These are phyloP conservation scores for Tipula vernalis DNA, from an alignment of 2,888 invertebrate genomes.

Conservation along the genomic window DNA sequence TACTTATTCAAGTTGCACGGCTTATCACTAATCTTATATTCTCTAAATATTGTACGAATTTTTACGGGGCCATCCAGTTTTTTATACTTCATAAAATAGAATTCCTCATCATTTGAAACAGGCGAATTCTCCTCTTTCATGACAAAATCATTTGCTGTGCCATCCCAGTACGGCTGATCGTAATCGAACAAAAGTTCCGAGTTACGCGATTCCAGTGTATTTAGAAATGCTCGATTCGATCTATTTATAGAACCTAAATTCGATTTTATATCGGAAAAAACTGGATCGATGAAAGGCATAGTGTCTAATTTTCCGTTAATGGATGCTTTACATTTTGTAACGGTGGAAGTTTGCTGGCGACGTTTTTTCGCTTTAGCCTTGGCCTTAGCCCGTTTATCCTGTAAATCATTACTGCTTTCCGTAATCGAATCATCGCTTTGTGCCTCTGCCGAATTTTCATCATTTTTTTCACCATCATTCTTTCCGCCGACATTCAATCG, in stretches of 20 bases:
- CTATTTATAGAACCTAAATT: conserved; percentile 47
- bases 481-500: neutral
- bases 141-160: conserved; percentile 15
- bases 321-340: conserved; percentile 33
- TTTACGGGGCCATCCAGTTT: conserved; percentile 17
- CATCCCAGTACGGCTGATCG: conserved; percentile 27
- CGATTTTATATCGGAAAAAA: conserved; percentile 46
- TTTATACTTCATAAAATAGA: conserved; percentile 5
- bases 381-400: conserved; percentile 18
- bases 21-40: conserved; percentile 29
- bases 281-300: conserved; percentile 40
- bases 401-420: conserved; percentile 15
- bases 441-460: neutral
- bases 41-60: conserved; percentile 27
- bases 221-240: conserved; percentile 35
- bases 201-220: too few species aligned
- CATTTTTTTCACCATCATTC: neutral
- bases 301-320: conserved; percentile 33
- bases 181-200: neutral
- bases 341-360: conserved; percentile 26
- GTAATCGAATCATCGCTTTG: neutral
- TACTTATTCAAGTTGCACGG: conserved; percentile 25
- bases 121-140: conserved; percentile 18
- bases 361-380: conserved; percentile 23
- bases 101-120: conserved; percentile 9